Conservation (phyloP, 2,797 vertebrate genomes). For the Acipenser ruthenus region DNA sequence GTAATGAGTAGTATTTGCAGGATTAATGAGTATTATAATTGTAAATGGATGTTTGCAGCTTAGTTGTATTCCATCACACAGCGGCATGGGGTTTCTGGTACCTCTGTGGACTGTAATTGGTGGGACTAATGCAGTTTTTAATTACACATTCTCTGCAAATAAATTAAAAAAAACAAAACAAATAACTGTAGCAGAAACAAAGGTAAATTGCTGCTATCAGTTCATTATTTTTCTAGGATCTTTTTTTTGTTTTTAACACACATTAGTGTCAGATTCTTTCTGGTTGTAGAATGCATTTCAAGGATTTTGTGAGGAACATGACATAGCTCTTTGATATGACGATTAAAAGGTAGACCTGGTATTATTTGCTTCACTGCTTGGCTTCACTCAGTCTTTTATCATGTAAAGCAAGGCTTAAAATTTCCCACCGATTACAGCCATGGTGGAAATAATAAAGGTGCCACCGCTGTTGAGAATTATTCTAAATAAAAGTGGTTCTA, state of each 20-base stretch:
- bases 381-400: background rate
- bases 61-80: conserved; percentile 85
- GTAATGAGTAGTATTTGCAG: conserved; percentile 96
- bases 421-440: too few relatives aligned
- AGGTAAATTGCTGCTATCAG: conserved; percentile 35
- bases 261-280: too few relatives aligned
- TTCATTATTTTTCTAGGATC: background rate
- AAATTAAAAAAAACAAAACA: conserved; percentile 52
- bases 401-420: background rate
- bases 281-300: background rate
- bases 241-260: too few relatives aligned
- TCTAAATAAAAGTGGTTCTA: too few relatives aligned
- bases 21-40: conserved; percentile 95
- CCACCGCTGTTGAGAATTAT: too few relatives aligned
- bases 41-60: conserved; percentile 90
- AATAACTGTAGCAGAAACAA: conserved; percentile 41
- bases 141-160: conserved; percentile 65
- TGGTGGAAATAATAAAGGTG: too few relatives aligned
- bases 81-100: conserved; percentile 78
- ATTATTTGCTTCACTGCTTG: background rate
- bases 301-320: background rate
- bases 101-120: conserved; percentile 77
- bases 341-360: background rate
- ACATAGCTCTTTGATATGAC: background rate
- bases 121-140: conserved; percentile 81